Percentiles rank a stretch among this genome's conserved stretches.
Evolutionary conservation across 2,113 vertebrate genomes (phyloP).

Genomic region (Astur gentilis): DNA sequence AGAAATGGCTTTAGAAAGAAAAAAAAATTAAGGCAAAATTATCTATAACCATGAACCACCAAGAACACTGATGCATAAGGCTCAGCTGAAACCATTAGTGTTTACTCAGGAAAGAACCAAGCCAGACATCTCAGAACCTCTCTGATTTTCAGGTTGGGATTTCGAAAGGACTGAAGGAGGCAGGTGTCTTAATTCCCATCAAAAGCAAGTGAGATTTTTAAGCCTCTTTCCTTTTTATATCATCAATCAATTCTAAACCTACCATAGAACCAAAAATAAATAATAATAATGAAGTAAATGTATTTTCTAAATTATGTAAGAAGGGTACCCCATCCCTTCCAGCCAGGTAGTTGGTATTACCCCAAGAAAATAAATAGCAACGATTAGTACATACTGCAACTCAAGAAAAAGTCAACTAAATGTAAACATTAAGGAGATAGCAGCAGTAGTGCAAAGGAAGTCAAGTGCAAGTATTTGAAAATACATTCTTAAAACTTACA

Average conservation of each 20-base stretch:
- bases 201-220: rapidly evolving
- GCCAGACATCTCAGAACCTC: neutral
- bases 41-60: neutral
- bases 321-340: neutral
- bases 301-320: neutral
- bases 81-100: neutral
- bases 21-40: neutral
- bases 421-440: neutral
- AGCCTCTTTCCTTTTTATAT: neutral
- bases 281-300: neutral
- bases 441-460: neutral
- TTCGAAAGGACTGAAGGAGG: neutral
- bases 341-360: neutral
- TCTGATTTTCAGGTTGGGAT: neutral
- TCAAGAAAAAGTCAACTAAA: neutral
- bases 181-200: neutral
- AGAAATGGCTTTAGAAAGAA: neutral
- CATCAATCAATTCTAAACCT: neutral
- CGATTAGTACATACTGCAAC: neutral
- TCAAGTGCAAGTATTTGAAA: neutral
- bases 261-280: neutral
- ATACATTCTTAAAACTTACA: neutral
- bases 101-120: neutral
- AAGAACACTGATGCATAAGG: neutral
- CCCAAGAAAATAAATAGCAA: neutral